Evolutionary conservation across 2,113 vertebrate genomes (phyloP).

Genomic region (Odocoileus virginianus): DNA sequence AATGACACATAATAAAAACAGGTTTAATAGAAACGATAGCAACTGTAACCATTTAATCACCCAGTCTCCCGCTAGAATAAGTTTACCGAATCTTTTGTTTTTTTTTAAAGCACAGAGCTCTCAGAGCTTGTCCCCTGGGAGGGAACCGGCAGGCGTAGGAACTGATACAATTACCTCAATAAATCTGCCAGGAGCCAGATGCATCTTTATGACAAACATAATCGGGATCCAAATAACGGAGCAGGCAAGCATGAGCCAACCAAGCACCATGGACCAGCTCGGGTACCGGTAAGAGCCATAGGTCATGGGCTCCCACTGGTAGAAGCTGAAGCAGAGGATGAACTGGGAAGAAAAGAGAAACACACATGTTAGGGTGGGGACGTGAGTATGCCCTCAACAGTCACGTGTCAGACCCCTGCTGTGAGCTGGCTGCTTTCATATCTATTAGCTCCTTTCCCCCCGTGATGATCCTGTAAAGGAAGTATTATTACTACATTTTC

Average conservation of each 20-base stretch:
- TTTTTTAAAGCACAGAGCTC: not conserved
- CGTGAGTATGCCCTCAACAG: fast-evolving
- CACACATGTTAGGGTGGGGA: not conserved
- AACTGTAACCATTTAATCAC: conserved; percentile 50
- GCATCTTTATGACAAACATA: conserved; percentile 98
- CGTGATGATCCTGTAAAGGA: not conserved
- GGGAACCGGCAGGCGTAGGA: not conserved
- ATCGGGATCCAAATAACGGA: conserved; percentile 99
- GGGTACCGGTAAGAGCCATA: conserved; percentile 96
- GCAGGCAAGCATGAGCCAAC: conserved; percentile 97
- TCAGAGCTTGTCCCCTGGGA: not conserved
- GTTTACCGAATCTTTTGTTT: conserved; percentile 13
- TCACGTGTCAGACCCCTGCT: fast-evolving
- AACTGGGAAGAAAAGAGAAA: conserved; percentile 82
- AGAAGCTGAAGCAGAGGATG: conserved; percentile 95
- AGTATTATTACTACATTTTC: not conserved
- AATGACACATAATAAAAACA: conserved; percentile 51
- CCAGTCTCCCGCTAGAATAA: not conserved
- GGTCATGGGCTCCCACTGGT: conserved; percentile 98
- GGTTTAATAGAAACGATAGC: conserved; percentile 40
- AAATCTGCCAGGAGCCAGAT: conserved; percentile 92
- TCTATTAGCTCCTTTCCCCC: not conserved
- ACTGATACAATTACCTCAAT: conserved; percentile 86
- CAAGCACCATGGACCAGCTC: conserved; percentile 96
- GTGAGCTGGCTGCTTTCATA: fast-evolving